These are phyloP conservation scores for Phrynosoma platyrhinos DNA, from an alignment of 2,113 vertebrate genomes.

Conservation along the genomic window DNA sequence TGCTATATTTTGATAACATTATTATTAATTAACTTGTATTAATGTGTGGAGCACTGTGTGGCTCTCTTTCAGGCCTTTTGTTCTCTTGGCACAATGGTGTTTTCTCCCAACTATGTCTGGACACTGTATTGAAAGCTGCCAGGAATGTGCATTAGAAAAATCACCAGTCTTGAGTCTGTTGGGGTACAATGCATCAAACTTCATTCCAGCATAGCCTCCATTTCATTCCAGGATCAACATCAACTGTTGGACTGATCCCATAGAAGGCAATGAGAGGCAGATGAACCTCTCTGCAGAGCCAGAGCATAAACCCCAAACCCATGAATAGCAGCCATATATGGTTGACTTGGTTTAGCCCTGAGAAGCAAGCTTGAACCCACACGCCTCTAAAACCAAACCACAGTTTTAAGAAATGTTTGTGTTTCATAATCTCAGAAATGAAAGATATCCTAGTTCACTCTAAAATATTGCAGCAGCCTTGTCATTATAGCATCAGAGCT, in stretches of 20 bases:
- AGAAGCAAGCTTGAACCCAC: not conserved
- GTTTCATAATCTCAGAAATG: not conserved
- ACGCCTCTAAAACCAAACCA: not conserved
- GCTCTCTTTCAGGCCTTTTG: not conserved
- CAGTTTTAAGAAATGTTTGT: not conserved
- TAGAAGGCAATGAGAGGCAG: not conserved
- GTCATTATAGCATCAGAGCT: not conserved
- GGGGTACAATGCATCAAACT: not conserved
- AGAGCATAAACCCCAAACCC: not conserved
- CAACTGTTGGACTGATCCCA: not conserved
- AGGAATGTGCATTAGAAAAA: not conserved
- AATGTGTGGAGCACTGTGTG: not conserved
- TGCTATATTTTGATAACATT: slow-evolving; percentile 21
- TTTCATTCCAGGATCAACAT: not conserved
- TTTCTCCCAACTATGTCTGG: not conserved
- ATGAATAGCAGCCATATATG: not conserved
- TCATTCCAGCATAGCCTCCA: not conserved
- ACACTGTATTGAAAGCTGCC: slow-evolving; percentile 12
- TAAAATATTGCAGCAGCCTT: not conserved
- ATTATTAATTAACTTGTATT: slow-evolving; percentile 21
- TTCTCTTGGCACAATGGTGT: not conserved
- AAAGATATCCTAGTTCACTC: not conserved
- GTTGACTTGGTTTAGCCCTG: not conserved
- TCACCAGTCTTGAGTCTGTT: not conserved
- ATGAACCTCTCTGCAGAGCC: not conserved